A percentile compares a stretch with the other conserved stretches of the same genome.
These are phyloP conservation scores for Alethe castanea DNA, from an alignment of 2,113 vertebrate genomes.

Conservation along the genomic window DNA sequence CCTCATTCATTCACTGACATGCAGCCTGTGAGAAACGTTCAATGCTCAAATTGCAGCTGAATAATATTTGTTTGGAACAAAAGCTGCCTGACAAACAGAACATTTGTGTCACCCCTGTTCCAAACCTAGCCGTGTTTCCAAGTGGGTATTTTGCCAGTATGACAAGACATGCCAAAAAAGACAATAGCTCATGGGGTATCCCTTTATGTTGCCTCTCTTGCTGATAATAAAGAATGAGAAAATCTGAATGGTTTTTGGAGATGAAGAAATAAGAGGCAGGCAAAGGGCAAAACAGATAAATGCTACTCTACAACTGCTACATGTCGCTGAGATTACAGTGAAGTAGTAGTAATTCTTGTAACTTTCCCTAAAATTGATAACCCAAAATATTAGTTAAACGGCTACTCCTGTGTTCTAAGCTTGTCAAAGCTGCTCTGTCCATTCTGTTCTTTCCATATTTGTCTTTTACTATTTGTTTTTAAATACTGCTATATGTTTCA, in stretches of 20 bases:
- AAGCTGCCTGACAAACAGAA: not conserved
- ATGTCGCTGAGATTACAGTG: not conserved
- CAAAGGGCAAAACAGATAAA: not conserved
- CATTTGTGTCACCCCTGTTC: not conserved
- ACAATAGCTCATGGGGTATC: not conserved
- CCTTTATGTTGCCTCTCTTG: not conserved
- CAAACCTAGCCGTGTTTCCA: not conserved
- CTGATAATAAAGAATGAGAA: not conserved
- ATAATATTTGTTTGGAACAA: constrained; percentile 28
- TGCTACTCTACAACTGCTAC: not conserved
- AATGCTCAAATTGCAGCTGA: not conserved
- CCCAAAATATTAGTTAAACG: not conserved
- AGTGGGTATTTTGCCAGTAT: not conserved
- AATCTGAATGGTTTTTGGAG: not conserved
- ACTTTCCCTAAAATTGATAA: not conserved
- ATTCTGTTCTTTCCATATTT: not conserved
- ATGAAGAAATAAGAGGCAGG: not conserved
- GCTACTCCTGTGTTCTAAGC: not conserved
- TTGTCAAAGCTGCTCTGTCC: not conserved
- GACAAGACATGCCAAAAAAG: not conserved
- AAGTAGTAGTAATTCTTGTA: not conserved
- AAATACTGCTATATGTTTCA: not conserved
- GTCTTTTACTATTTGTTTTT: not conserved
- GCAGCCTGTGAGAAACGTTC: not conserved
- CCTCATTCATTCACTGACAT: not conserved